Evolutionary conservation across 2,797 vertebrate genomes (phyloP).

Genomic region (Etheostoma nigrum): DNA sequence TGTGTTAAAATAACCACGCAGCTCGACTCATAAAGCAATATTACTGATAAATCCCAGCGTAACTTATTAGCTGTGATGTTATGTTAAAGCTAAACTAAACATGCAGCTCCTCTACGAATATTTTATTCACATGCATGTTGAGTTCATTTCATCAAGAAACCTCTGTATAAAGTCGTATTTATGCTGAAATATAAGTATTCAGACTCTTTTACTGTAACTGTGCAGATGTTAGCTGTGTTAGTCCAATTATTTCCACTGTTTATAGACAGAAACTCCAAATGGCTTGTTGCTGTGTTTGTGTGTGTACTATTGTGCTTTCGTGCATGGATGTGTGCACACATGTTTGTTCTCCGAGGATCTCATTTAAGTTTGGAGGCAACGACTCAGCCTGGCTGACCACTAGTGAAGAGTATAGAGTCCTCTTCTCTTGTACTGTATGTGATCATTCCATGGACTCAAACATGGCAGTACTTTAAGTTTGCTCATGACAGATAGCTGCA

Average conservation of each 20-base stretch:
- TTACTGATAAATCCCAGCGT: slow-evolving; percentile 38
- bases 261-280: slow-evolving; percentile 15
- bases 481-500: slow-evolving; percentile 39
- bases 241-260: neutral
- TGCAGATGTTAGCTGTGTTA: neutral
- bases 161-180: neutral
- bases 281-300: slow-evolving; percentile 10
- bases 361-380: slow-evolving; percentile 38
- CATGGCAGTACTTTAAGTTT: slow-evolving; percentile 38
- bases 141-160: slow-evolving; percentile 48
- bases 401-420: slow-evolving; percentile 17
- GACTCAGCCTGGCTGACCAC: slow-evolving; percentile 21
- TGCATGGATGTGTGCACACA: neutral
- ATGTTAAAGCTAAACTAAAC: slow-evolving; percentile 50
- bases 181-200: slow-evolving; percentile 15
- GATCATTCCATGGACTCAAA: slow-evolving; percentile 32
- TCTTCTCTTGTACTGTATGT: neutral
- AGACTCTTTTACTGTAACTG: neutral
- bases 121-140: slow-evolving; percentile 35
- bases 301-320: neutral
- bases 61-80: slow-evolving; percentile 35
- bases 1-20: neutral
- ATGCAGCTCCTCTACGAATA: slow-evolving; percentile 34
- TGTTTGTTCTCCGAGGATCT: slow-evolving; percentile 37
- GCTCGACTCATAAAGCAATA: slow-evolving; percentile 36